These are phyloP conservation scores for Bursaphelenchus okinawaensis DNA, from an alignment of 2,888 invertebrate genomes.

Conservation along the genomic window DNA sequence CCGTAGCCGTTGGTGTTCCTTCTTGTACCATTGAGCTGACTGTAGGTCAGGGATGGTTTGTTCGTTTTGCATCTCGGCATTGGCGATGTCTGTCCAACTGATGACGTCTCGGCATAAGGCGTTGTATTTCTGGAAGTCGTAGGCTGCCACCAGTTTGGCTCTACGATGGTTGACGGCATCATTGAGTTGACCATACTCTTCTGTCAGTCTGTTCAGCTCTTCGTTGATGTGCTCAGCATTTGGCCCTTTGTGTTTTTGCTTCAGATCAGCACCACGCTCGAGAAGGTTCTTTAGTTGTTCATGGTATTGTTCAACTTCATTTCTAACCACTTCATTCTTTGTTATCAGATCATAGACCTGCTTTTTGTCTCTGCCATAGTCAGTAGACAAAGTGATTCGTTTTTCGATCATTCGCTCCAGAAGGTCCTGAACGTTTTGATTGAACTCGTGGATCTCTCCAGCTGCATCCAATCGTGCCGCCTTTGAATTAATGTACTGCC, in stretches of 20 bases:
- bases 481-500: slow-evolving; percentile 78
- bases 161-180: slow-evolving; percentile 74
- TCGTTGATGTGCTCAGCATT: slow-evolving; percentile 83
- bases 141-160: slow-evolving; percentile 76
- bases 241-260: slow-evolving; percentile 74
- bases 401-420: slow-evolving; percentile 66
- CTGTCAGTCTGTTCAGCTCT: slow-evolving; percentile 77
- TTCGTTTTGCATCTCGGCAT: slow-evolving; percentile 73
- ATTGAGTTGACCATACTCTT: slow-evolving; percentile 79
- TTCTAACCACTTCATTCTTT: slow-evolving; percentile 85
- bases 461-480: slow-evolving; percentile 84
- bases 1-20: slow-evolving; percentile 72
- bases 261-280: slow-evolving; percentile 82
- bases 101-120: slow-evolving; percentile 80
- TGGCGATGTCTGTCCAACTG: slow-evolving; percentile 71
- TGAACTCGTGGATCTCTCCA: slow-evolving; percentile 93
- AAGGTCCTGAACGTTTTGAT: slow-evolving; percentile 66
- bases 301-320: slow-evolving; percentile 80
- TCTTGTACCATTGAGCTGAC: slow-evolving; percentile 63
- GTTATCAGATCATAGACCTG: slow-evolving; percentile 72
- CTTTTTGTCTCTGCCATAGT: slow-evolving; percentile 74
- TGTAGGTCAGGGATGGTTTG: slow-evolving; percentile 69
- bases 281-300: slow-evolving; percentile 71
- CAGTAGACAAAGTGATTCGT: slow-evolving; percentile 75
- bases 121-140: slow-evolving; percentile 81